phyloP scores from a whole-genome alignment of 2,888 invertebrate genomes.

The Nephrocerus scutellatus region DNA sequence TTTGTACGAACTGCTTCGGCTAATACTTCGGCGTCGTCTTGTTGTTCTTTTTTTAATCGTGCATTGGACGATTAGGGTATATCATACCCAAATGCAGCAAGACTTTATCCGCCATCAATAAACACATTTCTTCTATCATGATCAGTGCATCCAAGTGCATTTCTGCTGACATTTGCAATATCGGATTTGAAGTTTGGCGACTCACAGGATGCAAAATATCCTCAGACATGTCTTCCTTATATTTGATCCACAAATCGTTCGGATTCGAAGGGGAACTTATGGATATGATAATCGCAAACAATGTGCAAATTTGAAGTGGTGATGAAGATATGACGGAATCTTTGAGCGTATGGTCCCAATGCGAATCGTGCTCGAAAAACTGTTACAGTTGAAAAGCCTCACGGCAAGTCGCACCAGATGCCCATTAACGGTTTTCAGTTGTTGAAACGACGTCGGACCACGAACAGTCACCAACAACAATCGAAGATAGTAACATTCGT shows the following conservation, averaged over 20 bases:
- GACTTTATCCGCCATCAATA: conserved; percentile 16
- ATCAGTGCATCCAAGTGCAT: conserved; percentile 16
- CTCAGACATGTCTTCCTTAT: no score
- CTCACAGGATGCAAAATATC: no score
- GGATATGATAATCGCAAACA: conserved; percentile 2
- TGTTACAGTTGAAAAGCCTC: conserved; percentile 5
- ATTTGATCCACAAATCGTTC: no score
- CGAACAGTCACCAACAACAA: conserved; percentile 11
- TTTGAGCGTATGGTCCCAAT: conserved; percentile 9
- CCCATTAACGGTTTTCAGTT: conserved; percentile 11
- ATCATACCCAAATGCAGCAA: conserved; percentile 13
- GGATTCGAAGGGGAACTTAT: conserved; percentile 1
- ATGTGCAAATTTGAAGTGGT: conserved; percentile 5
- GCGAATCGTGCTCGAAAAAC: conserved; percentile 9
- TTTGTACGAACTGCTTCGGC: conserved; percentile 13
- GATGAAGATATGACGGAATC: conserved; percentile 8
- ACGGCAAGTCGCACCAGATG: conserved; percentile 10
- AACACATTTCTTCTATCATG: conserved; percentile 15
- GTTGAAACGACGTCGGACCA: conserved; percentile 12
- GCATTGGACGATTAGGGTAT: conserved; percentile 13
- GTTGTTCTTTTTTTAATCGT: conserved; percentile 16
- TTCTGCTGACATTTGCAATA: conserved; percentile 5
- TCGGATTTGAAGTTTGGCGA: no score
- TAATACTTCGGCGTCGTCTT: conserved; percentile 12
- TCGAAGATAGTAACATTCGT: conserved; percentile 7